Evolutionary conservation across 2,888 invertebrate species (phyloP).

Genomic region (Atrina japonica): DNA sequence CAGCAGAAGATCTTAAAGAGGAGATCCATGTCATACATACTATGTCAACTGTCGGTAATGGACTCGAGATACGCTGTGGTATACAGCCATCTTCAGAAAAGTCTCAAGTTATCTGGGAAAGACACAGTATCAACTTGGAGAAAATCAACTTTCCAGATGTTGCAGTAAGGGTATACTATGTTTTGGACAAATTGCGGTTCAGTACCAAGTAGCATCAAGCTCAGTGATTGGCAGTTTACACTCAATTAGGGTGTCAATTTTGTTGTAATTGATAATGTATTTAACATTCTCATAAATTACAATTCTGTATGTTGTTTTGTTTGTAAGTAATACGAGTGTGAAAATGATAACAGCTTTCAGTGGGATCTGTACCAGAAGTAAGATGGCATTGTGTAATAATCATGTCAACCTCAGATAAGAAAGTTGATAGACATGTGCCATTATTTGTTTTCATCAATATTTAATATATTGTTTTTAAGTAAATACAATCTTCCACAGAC

Average conservation of each 20-base stretch:
- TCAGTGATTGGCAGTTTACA: neutral
- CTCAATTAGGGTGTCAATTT: too few relatives aligned
- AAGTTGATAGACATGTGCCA: too few relatives aligned
- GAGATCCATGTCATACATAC: constrained; percentile 87
- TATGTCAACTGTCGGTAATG: constrained; percentile 87
- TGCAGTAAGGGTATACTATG: constrained; percentile 76
- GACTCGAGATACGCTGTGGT: constrained; percentile 90
- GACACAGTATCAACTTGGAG: constrained; percentile 86
- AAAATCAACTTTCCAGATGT: constrained; percentile 83
- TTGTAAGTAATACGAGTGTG: too few relatives aligned
- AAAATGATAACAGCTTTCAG: neutral
- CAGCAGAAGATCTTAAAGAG: constrained; percentile 87
- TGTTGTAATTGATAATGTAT: neutral
- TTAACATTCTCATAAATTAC: neutral
- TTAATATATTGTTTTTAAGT: too few relatives aligned
- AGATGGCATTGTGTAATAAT: too few relatives aligned
- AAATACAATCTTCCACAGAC: neutral
- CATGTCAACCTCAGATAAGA: too few relatives aligned
- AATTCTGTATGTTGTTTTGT: too few relatives aligned
- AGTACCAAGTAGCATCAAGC: neutral
- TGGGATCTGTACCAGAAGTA: too few relatives aligned
- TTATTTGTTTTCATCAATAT: too few relatives aligned
- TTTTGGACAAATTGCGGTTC: too few relatives aligned
- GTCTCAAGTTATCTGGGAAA: constrained; percentile 85
- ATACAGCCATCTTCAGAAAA: constrained; percentile 82